A percentile compares a stretch with the other conserved stretches of the same genome.
Evolutionary conservation across 2,888 invertebrate genomes (phyloP).

Genomic region (Thyatira batis): DNA sequence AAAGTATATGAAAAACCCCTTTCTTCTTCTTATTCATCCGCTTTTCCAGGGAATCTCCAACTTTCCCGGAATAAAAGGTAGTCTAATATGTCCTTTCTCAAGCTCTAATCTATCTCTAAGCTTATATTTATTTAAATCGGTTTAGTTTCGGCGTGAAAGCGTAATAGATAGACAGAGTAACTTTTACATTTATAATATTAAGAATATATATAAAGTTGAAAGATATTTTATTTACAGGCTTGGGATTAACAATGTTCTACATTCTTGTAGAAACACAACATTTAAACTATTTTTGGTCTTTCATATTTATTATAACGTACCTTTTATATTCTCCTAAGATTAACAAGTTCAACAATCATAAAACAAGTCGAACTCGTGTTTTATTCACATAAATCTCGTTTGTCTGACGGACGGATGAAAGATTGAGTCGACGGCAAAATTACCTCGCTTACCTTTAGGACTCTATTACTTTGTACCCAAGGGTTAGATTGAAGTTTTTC

Average conservation of each 20-base stretch:
- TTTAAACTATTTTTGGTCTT: not conserved
- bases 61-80: too few relatives aligned
- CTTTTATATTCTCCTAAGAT: not conserved
- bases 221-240: not conserved
- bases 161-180: too few relatives aligned
- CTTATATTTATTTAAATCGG: too few relatives aligned
- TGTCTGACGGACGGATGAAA: slow-evolving; percentile 50
- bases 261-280: not conserved
- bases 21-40: too few relatives aligned
- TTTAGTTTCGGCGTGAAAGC: too few relatives aligned
- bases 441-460: slow-evolving; percentile 16
- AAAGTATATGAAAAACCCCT: too few relatives aligned
- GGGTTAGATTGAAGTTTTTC: slow-evolving; percentile 34
- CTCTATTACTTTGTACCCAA: slow-evolving; percentile 30
- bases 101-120: too few relatives aligned
- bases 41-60: too few relatives aligned
- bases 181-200: too few relatives aligned
- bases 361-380: slow-evolving; percentile 24
- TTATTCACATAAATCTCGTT: slow-evolving; percentile 56
- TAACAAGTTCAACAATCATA: slow-evolving; percentile 3
- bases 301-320: not conserved
- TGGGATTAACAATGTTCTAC: not conserved
- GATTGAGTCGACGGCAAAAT: slow-evolving; percentile 28
- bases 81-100: too few relatives aligned
- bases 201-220: too few relatives aligned